Conservation (phyloP, 2,797 vertebrate genomes). For the Danio jaintianensis region DNA sequence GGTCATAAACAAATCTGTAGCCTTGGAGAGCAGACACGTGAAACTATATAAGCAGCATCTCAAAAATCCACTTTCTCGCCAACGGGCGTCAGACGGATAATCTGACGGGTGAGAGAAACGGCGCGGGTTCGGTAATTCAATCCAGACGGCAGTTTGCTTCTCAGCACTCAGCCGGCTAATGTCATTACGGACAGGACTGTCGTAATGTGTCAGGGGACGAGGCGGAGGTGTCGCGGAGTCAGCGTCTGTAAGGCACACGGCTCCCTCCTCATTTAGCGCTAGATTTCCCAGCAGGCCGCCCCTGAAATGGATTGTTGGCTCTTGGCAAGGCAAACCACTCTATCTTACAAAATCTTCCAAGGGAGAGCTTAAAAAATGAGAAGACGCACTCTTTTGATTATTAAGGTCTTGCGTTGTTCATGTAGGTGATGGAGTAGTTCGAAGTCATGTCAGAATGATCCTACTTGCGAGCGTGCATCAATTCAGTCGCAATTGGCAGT, state of each 20-base stretch:
- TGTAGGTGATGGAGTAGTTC: conserved; percentile 10
- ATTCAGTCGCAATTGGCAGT: not conserved
- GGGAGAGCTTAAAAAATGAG: not conserved
- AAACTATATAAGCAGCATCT: not conserved
- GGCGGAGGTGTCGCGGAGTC: conserved; percentile 24
- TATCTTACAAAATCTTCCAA: conserved; percentile 20
- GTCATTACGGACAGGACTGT: conserved; percentile 32
- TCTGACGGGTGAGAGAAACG: conserved; percentile 23
- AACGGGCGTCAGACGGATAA: conserved; percentile 29
- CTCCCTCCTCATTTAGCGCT: conserved; percentile 37
- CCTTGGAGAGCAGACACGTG: conserved; percentile 23
- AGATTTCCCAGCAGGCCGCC: conserved; percentile 47
- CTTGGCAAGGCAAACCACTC: conserved; percentile 36
- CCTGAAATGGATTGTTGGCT: conserved; percentile 33
- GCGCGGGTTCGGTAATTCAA: conserved; percentile 11
- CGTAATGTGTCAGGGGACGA: conserved; percentile 34
- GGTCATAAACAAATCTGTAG: conserved; percentile 5
- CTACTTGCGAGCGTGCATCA: not conserved
- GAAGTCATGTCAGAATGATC: not conserved
- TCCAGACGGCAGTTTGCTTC: conserved; percentile 24
- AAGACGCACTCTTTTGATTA: not conserved
- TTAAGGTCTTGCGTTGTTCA: conserved; percentile 1
- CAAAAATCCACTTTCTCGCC: conserved; percentile 18
- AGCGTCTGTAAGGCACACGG: conserved; percentile 27
- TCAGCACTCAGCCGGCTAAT: conserved; percentile 46